Evolutionary conservation across 2,888 invertebrate genomes (phyloP), one percentile per base, ranked within the genome.

Genomic region (Rotaria socialis): DNA sequence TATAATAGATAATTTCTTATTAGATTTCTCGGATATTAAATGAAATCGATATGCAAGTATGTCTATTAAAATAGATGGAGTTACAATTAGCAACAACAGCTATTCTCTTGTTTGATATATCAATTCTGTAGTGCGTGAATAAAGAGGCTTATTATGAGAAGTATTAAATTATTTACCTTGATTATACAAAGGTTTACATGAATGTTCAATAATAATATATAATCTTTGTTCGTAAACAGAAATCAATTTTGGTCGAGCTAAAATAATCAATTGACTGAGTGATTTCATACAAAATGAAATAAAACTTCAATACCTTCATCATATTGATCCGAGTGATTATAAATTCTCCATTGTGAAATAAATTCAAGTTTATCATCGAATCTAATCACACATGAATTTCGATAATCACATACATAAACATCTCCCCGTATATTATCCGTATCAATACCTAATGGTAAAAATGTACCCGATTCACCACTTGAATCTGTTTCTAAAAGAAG

Each of bases 361-460:
- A 41, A 80, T 80, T 80, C 80, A 24, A 80, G n/a, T 80, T 80
- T 80, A 47, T 80, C 80, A 80, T 80, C 80, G 47, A 80, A 80
- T 47, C 47, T 80, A 80, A 80, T 47, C 7, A 80, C 80, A 80
- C 80, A 80, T 47, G 80, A 80, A 80, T 80, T 80, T 43, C 80
- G 80, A 80, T 80, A 80, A 47, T 80, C 80, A 14, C 80, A 80
- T 3, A 80, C 80, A n/a, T 80, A 80, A 43, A 80, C 80, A 80
- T 80, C 47, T 3, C 80, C 80, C 47, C 47, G 43, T 47, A 35
- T 47, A 80, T 47, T 80, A 47, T 80, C 80, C 2, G 80, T 47
- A 80, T 80, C 80, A n/a, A 80, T 80, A n/a, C 80, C 80, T 14
- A 80, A 80, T 80, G 80, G 80, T 47, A 80, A n/a, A 47, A 80